Evolutionary conservation across 2,888 invertebrate species (phyloP).

Genomic region (Congeria kusceri): DNA sequence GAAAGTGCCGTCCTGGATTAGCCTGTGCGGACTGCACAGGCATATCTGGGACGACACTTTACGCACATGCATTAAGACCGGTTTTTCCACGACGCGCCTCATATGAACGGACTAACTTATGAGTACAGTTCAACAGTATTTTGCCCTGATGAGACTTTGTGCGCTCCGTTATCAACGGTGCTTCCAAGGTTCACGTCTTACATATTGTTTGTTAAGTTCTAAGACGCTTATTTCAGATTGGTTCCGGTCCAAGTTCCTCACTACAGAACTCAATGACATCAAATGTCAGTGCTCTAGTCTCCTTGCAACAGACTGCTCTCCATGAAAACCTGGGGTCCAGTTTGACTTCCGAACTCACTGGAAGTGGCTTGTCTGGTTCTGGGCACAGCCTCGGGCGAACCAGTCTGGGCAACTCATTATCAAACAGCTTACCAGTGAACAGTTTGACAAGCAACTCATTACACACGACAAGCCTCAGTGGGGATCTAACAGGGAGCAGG

Average conservation of each 20-base stretch:
- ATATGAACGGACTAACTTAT: too few relatives aligned
- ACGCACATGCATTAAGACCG: too few relatives aligned
- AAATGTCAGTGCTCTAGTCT: conserved; percentile 64
- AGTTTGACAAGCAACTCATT: conserved; percentile 49
- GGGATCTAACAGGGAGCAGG: conserved; percentile 41
- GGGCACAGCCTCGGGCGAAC: conserved; percentile 43
- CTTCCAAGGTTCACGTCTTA: too few relatives aligned
- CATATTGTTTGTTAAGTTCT: too few relatives aligned
- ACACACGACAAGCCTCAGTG: conserved; percentile 51
- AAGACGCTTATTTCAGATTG: conserved; percentile 67
- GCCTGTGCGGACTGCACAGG: too few relatives aligned
- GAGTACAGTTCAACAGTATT: too few relatives aligned
- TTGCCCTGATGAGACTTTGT: too few relatives aligned
- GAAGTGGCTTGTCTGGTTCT: conserved; percentile 45
- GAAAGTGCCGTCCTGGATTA: too few relatives aligned
- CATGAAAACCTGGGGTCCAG: conserved; percentile 57
- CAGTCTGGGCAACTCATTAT: conserved; percentile 53
- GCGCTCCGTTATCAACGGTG: too few relatives aligned
- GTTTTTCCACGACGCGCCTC: too few relatives aligned
- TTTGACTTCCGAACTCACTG: conserved; percentile 45
- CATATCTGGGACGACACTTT: too few relatives aligned
- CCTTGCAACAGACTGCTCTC: conserved; percentile 53
- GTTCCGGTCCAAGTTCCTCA: conserved; percentile 69
- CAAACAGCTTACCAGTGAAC: conserved; percentile 51
- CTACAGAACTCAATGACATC: conserved; percentile 61